Base-by-base conservation (phyloP, 2,113 vertebrate genomes). In the Origma solitaria region DNA sequence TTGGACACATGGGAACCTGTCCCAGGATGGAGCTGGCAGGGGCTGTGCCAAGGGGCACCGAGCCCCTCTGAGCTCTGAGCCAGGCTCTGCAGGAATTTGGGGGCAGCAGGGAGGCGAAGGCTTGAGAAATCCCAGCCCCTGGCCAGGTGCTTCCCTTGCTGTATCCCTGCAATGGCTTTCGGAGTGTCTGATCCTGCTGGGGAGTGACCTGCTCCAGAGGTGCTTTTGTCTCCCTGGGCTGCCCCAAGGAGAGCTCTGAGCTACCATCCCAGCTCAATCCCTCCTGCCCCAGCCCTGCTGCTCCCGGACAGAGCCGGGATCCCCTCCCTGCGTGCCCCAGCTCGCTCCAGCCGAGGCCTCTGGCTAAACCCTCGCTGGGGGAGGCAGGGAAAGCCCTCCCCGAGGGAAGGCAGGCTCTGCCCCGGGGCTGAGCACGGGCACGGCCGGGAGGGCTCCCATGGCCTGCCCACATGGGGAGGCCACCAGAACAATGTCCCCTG, bases 1-100 rank as follows among this genome's bases (percentile, higher is more conserved):
- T 35, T 12, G 0, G 4, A 25, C 35, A 17, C 1, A 31, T 2
- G 0, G 82, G 51, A 71, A 53, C 20, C 58, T 3, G 0, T 20
- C 6, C 47, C 5, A 80, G 35, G 24, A 58, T 3, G 47, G 68
- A 54, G 76, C 35, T 61, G 73, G 1, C 24, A 15, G 33, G 28
- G 68, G 91, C 23, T 53, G 58, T 77, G 72, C 69, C 31, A 40
- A 40, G 87, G 28, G 75, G 54, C 23, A 8, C 40, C 0, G 2
- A 96, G 60, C 45, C 61, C 79, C 60, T 81, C 56, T 1, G 57
- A 86, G 83, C 80, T 75, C 75, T 30, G n/a, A 49, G 61, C 37
- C 82, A 79, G 35, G 40, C 57, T 22, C 77, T 40, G 90, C 64
- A 61, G 45, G 0, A 0, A 49, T 49, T 0, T 40, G 38, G 35